These are phyloP conservation scores for Colletes latitarsis DNA, from an alignment of 1,140 invertebrate species.

Conservation along the genomic window DNA sequence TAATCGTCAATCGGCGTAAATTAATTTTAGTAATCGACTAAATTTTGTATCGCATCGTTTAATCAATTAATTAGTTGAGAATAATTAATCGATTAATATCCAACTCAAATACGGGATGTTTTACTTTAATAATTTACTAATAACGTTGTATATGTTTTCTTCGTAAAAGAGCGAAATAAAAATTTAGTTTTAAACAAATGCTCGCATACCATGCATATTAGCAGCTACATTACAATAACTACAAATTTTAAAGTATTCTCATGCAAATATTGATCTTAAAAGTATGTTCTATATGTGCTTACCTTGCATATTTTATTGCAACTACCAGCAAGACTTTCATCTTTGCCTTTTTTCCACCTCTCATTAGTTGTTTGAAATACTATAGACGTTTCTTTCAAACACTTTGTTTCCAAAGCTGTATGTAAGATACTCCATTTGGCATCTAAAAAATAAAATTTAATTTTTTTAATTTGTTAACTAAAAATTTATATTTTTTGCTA, in stretches of 20 bases:
- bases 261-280: not conserved
- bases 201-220: too few relatives aligned
- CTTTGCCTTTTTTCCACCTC: slow-evolving; percentile 75
- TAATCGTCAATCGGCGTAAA: too few relatives aligned
- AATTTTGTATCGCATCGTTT: too few relatives aligned
- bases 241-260: not conserved
- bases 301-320: slow-evolving; percentile 69
- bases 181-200: too few relatives aligned
- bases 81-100: too few relatives aligned
- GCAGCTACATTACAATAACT: not conserved
- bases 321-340: slow-evolving; percentile 65
- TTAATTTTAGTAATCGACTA: too few relatives aligned
- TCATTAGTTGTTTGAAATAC: slow-evolving; percentile 70
- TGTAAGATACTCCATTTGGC: slow-evolving; percentile 68
- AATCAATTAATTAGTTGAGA: too few relatives aligned
- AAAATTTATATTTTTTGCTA: not conserved
- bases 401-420: slow-evolving; percentile 63
- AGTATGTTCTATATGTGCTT: slow-evolving; percentile 14
- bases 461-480: not conserved
- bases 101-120: not conserved
- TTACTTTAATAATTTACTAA: not conserved
- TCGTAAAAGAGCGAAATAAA: too few relatives aligned
- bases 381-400: slow-evolving; percentile 68
- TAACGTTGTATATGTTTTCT: not conserved
- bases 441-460: slow-evolving; percentile 62